Conservation (phyloP, 30 jellyfish, hydroid and myxozoan species). For the Catostylus mosaicus region DNA sequence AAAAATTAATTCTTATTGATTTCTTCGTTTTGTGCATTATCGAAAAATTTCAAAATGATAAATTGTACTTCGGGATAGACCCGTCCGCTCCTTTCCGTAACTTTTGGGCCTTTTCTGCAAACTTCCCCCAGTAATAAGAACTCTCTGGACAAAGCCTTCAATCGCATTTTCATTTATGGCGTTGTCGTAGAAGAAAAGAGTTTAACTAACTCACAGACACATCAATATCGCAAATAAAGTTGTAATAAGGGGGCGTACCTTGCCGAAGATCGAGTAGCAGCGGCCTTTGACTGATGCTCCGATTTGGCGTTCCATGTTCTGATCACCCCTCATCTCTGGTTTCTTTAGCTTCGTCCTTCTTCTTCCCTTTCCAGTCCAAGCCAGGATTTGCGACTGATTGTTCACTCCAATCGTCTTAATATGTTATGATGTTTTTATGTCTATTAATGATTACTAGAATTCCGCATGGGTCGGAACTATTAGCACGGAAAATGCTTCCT, state of each 20-base stretch:
- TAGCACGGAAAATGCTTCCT: background rate
- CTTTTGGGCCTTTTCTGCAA: too few species aligned
- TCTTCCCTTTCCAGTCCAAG: background rate
- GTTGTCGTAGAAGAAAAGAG: too few species aligned
- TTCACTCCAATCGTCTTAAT: background rate
- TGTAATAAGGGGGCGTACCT: background rate
- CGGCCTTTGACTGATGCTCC: background rate
- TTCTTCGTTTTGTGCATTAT: too few species aligned
- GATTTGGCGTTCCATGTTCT: background rate
- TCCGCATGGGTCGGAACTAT: slow-evolving; percentile 1
- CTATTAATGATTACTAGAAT: background rate
- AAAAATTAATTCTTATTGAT: too few species aligned
- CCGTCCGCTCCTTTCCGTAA: too few species aligned
- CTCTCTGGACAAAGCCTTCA: too few species aligned
- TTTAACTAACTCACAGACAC: too few species aligned
- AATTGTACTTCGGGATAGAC: too few species aligned
- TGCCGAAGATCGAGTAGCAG: background rate
- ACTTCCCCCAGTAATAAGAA: too few species aligned
- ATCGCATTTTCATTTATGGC: too few species aligned
- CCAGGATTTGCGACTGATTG: background rate
- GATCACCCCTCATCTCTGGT: background rate
- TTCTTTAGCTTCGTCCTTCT: background rate
- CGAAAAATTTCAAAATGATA: too few species aligned
- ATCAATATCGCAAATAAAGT: too few species aligned
- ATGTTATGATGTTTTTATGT: background rate